phyloP scores from a whole-genome alignment of 2,888 invertebrate genomes.

The Phytoseiulus persimilis region DNA sequence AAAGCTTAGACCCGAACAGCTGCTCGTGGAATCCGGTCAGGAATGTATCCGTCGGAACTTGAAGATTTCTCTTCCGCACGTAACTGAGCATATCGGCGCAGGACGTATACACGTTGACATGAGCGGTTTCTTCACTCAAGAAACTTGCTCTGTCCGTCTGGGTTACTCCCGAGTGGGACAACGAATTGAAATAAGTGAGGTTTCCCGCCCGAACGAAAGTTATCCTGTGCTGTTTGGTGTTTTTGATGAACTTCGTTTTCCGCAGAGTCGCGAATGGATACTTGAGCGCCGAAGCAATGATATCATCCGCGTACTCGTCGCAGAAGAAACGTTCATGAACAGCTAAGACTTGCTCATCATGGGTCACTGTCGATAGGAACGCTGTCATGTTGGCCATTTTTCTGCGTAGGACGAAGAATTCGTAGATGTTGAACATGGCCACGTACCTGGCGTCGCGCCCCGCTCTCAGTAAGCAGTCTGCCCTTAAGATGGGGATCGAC shows the following conservation, averaged over 20 bases:
- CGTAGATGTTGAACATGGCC: conserved; percentile 7
- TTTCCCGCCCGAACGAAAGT: conserved; percentile 18
- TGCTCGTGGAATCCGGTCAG: conserved; percentile 6
- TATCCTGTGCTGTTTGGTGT: conserved; percentile 16
- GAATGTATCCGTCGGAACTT: not conserved
- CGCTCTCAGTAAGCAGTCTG: conserved; percentile 9
- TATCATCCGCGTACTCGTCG: conserved; percentile 21
- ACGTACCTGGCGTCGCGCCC: not conserved
- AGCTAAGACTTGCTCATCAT: conserved; percentile 7
- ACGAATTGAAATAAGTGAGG: not conserved
- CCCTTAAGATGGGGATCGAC: not conserved
- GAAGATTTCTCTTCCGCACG: not conserved
- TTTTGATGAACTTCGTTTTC: conserved; percentile 20
- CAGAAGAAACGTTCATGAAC: conserved; percentile 12
- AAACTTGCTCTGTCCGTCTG: not conserved
- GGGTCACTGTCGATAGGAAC: conserved; percentile 1
- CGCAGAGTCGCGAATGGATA: conserved; percentile 14
- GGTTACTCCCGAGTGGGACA: not conserved
- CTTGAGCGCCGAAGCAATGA: conserved; percentile 23
- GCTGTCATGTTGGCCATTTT: conserved; percentile 19
- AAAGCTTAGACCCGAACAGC: not conserved
- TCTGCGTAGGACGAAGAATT: conserved; percentile 5
- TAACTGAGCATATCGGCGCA: not conserved
- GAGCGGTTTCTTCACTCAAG: conserved; percentile 28
- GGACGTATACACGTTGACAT: conserved; percentile 7